Percentiles rank a stretch among this genome's conserved stretches.
phyloP scores from a whole-genome alignment of 2,797 vertebrate species.

The Sebastes oblongus region DNA sequence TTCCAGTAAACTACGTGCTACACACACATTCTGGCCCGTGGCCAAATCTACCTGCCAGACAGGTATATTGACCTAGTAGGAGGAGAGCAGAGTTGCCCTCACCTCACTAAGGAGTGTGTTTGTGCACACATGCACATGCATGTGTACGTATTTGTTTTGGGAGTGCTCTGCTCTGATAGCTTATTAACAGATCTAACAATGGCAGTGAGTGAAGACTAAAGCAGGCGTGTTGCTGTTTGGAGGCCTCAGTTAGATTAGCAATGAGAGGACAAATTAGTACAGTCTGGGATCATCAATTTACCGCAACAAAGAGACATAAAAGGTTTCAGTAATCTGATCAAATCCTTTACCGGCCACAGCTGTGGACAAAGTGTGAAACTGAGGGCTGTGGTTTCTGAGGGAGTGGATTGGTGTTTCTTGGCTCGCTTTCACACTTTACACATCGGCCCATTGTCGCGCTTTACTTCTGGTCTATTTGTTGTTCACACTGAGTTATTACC shows the following conservation, averaged over 20 bases:
- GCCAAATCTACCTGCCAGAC: constrained; percentile 66
- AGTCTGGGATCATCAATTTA: not conserved
- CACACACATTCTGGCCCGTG: constrained; percentile 31
- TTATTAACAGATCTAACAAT: constrained; percentile 12
- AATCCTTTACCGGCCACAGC: not conserved
- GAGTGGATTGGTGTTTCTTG: not conserved
- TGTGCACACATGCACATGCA: not conserved
- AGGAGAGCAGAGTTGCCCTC: constrained; percentile 12
- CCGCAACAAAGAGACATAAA: not conserved
- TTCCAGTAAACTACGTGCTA: constrained; percentile 76
- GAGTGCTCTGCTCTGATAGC: not conserved
- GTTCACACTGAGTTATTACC: not conserved
- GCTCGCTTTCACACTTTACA: not conserved
- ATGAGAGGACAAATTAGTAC: not conserved
- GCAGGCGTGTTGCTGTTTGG: not conserved
- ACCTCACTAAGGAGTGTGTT: not conserved
- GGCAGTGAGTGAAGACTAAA: not conserved
- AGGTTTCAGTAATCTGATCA: not conserved
- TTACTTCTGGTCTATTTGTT: not conserved
- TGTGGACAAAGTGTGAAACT: not conserved
- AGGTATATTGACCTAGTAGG: constrained; percentile 68
- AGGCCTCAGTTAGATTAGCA: not conserved
- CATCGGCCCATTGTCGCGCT: not conserved
- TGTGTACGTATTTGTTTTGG: not conserved
- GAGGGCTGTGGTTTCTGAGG: not conserved